Conservation (phyloP, 1,140 invertebrate genomes). For the Melanaphis sacchari region DNA sequence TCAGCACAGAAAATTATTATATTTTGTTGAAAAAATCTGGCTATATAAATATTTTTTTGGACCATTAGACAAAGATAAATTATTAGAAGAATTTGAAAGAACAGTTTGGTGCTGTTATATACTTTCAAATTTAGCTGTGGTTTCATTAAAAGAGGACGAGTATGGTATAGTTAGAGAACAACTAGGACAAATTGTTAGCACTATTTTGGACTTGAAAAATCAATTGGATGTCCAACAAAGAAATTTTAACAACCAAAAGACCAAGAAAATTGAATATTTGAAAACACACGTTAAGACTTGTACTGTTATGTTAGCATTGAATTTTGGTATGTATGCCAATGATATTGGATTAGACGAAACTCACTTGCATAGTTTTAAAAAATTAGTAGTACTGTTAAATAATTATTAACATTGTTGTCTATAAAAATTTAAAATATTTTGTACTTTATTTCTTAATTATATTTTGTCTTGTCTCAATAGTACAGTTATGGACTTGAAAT, state of each 20-base stretch:
- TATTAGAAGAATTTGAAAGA: slow-evolving; percentile 38
- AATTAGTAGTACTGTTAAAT: slow-evolving; percentile 38
- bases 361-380: slow-evolving; percentile 43
- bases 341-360: slow-evolving; percentile 52
- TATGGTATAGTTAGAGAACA: slow-evolving; percentile 50
- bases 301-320: slow-evolving; percentile 43
- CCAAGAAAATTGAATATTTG: slow-evolving; percentile 12
- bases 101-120: slow-evolving; percentile 53
- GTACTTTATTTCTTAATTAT: not conserved
- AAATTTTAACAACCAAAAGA: not conserved
- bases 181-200: slow-evolving; percentile 27
- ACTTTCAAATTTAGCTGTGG: slow-evolving; percentile 46
- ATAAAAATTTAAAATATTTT: not conserved
- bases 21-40: not conserved
- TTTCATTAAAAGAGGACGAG: slow-evolving; percentile 47
- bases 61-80: slow-evolving; percentile 23
- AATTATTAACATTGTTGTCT: not conserved
- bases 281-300: slow-evolving; percentile 31
- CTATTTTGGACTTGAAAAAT: slow-evolving; percentile 34
- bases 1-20: not conserved
- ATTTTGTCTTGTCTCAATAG: not conserved
- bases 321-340: slow-evolving; percentile 32
- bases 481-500: not conserved
- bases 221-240: slow-evolving; percentile 19
- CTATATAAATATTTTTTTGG: slow-evolving; percentile 47